Conservation (phyloP, 1,140 invertebrate species). For the Drosophila ironensis region DNA sequence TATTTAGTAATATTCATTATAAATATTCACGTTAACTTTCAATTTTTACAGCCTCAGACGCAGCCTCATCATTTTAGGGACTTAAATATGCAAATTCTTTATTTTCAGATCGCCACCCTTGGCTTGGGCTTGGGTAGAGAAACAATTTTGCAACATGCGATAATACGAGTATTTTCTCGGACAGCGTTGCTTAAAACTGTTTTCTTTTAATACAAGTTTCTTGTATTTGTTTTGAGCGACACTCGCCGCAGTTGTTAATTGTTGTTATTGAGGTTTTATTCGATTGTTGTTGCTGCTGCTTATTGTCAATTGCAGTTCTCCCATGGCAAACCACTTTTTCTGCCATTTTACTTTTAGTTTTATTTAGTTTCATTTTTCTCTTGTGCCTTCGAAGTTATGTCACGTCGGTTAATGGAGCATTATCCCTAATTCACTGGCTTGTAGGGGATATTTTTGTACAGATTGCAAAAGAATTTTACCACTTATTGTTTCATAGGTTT, state of each 20-base stretch:
- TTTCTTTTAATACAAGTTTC: constrained; percentile 38
- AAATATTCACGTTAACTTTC: too few species aligned
- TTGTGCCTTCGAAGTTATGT: constrained; percentile 24
- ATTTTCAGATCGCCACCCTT: constrained; percentile 6
- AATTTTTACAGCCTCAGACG: too few species aligned
- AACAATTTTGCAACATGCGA: constrained; percentile 36
- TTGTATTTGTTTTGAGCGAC: constrained; percentile 39
- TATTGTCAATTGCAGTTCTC: constrained; percentile 53
- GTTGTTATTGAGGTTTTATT: constrained; percentile 64
- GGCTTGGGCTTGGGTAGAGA: constrained; percentile 5
- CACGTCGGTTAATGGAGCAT: neutral
- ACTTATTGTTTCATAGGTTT: too few species aligned
- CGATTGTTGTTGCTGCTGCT: constrained; percentile 33
- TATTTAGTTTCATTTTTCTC: neutral
- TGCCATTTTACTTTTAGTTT: constrained; percentile 27
- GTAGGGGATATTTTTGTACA: neutral
- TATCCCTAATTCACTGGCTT: constrained; percentile 13
- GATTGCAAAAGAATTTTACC: too few species aligned
- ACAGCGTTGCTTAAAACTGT: constrained; percentile 10
- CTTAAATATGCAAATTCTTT: neutral
- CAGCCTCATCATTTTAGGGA: neutral
- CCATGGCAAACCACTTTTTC: constrained; percentile 66
- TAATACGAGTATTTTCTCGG: constrained; percentile 15
- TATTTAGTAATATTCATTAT: too few species aligned
- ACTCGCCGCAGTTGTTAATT: constrained; percentile 56